Percentiles rank a stretch among this genome's conserved stretches.
Conservation (phyloP, 2,888 invertebrate genomes). For the Ophioninae sp. region DNA sequence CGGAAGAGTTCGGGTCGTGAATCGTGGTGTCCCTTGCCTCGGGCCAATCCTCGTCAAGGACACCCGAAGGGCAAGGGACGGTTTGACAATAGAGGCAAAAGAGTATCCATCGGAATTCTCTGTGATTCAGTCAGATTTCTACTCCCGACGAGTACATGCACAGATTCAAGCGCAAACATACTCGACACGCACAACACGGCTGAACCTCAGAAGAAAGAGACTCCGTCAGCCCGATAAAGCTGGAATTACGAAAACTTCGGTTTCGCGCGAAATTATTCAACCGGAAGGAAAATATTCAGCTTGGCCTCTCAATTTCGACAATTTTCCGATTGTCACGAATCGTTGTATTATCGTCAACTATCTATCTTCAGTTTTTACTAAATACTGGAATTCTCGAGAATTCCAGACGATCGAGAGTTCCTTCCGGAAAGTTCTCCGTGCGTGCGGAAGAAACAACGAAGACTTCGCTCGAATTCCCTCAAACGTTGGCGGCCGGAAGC, state of each 20-base stretch:
- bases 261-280: neutral
- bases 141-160: neutral
- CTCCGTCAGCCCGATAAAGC: neutral
- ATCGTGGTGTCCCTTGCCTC: constrained; percentile 69
- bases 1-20: constrained; percentile 97
- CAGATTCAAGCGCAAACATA: neutral
- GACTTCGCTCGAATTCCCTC: neutral
- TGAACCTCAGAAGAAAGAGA: neutral
- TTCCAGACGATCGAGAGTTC: no score
- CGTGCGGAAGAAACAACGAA: no score
- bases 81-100: constrained; percentile 29
- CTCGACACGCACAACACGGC: neutral
- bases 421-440: neutral
- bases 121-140: neutral
- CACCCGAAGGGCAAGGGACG: constrained; percentile 56
- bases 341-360: neutral
- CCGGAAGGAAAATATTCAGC: neutral
- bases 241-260: neutral
- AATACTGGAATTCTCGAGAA: neutral
- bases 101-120: neutral
- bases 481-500: neutral
- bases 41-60: constrained; percentile 35
- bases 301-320: neutral
- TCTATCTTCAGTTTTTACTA: neutral
- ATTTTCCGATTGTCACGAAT: neutral